Evolutionary conservation across 1,140 invertebrate species (phyloP).

Genomic region (Penaeus japonicus): DNA sequence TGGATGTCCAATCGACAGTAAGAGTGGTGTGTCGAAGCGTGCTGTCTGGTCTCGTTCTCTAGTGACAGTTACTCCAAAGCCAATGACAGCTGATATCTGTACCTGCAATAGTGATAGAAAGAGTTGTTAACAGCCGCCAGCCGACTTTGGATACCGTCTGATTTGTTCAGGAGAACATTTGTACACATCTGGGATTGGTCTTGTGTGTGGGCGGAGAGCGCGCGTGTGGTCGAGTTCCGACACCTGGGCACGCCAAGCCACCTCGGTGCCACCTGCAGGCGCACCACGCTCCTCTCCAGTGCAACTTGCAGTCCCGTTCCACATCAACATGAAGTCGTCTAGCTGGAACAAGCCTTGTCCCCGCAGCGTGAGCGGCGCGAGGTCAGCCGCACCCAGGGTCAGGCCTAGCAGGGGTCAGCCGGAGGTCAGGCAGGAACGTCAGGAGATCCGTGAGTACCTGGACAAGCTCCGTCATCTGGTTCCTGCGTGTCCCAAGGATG

Average conservation of each 20-base stretch:
- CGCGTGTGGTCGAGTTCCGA: conserved; percentile 20
- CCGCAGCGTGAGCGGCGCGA: background rate
- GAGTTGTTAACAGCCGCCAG: background rate
- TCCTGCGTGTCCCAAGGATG: conserved; percentile 42
- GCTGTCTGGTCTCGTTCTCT: background rate
- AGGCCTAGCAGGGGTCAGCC: conserved; percentile 19
- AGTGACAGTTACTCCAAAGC: background rate
- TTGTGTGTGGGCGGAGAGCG: conserved; percentile 30
- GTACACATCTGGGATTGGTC: conserved; percentile 22
- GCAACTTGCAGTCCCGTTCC: background rate
- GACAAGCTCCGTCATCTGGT: conserved; percentile 46
- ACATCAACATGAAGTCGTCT: conserved; percentile 11
- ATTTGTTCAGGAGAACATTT: background rate
- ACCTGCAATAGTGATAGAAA: background rate
- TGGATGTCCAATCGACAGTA: background rate
- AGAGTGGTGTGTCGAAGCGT: background rate
- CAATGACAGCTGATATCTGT: background rate
- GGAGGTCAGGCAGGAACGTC: conserved; percentile 40
- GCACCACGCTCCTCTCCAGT: background rate
- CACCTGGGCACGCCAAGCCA: background rate
- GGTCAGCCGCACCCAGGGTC: background rate
- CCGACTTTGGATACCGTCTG: background rate
- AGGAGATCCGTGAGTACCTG: conserved; percentile 48
- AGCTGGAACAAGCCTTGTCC: conserved; percentile 20
- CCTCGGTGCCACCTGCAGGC: background rate